These are phyloP conservation scores for Euphonia xanthogaster DNA, from an alignment of 2,797 vertebrate genomes.

Conservation along the genomic window DNA sequence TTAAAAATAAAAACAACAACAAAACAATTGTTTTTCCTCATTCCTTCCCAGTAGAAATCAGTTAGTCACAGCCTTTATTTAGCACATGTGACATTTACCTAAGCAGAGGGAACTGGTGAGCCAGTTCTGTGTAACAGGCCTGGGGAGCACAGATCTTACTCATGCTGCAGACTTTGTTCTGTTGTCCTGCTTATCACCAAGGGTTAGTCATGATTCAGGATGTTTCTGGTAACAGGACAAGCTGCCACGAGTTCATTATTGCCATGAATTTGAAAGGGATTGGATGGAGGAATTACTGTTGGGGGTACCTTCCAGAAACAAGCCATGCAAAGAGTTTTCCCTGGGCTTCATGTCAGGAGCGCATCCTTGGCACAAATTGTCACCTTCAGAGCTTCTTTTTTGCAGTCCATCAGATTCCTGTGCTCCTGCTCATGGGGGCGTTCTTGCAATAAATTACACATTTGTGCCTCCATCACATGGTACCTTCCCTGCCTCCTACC, in stretches of 20 bases:
- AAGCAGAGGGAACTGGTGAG: conserved; percentile 13
- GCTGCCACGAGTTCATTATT: neutral
- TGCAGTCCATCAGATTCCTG: neutral
- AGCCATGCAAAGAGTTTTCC: neutral
- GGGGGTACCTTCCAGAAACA: neutral
- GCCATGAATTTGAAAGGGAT: neutral
- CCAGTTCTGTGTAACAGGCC: neutral
- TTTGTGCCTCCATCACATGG: neutral
- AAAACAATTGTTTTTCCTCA: conserved; percentile 63
- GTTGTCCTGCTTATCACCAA: neutral
- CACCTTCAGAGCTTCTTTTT: neutral
- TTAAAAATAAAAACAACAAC: conserved; percentile 51
- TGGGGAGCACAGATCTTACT: conserved; percentile 7
- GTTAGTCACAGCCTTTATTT: conserved; percentile 67
- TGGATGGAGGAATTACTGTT: neutral
- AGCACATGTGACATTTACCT: conserved; percentile 55
- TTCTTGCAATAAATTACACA: neutral
- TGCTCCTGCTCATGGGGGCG: neutral
- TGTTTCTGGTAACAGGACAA: conserved; percentile 15
- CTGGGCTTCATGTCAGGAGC: neutral
- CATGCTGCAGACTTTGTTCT: neutral
- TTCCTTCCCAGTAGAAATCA: conserved; percentile 60
- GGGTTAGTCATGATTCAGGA: conserved; percentile 11
- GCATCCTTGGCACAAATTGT: neutral
- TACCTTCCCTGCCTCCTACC: neutral